Evolutionary conservation across 2,888 invertebrate species (phyloP).

Genomic region (Prionchulus punctatus): DNA sequence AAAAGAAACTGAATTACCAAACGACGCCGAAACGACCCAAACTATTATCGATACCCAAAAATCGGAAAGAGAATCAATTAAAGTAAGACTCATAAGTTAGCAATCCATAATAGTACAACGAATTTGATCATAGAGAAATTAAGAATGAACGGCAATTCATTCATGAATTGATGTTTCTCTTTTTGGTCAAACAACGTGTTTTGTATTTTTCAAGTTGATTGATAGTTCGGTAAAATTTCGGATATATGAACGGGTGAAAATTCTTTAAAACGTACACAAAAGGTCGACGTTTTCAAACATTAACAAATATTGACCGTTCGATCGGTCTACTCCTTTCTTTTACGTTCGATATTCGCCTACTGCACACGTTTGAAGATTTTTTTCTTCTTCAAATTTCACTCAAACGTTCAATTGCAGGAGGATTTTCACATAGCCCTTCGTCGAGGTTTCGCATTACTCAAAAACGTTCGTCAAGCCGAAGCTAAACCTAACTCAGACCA

Average conservation of each 20-base stretch:
- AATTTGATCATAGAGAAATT: not conserved
- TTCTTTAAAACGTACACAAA: no score
- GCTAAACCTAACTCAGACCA: slow-evolving; percentile 20
- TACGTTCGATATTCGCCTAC: no score
- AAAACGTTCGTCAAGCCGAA: slow-evolving; percentile 38
- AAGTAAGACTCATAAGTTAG: slow-evolving; percentile 14
- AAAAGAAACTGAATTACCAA: slow-evolving; percentile 77
- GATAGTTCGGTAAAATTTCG: no score
- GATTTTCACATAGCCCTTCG: slow-evolving; percentile 69
- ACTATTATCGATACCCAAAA: slow-evolving; percentile 67
- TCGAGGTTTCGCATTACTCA: slow-evolving; percentile 70
- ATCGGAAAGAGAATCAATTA: slow-evolving; percentile 28
- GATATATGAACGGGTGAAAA: no score
- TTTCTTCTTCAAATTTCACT: not conserved
- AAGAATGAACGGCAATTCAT: no score
- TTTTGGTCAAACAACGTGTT: no score
- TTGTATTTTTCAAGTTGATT: no score
- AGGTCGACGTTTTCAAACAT: no score
- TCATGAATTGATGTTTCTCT: no score
- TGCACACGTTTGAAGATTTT: not conserved
- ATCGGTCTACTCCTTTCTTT: no score
- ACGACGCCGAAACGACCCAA: slow-evolving; percentile 75
- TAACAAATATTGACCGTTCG: no score
- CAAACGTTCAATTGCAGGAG: slow-evolving; percentile 40
- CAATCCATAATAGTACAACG: not conserved